Evolutionary conservation across 2,113 vertebrate genomes (phyloP), one percentile per base, ranked within the genome.

Genomic region (Mastomys coucha): DNA sequence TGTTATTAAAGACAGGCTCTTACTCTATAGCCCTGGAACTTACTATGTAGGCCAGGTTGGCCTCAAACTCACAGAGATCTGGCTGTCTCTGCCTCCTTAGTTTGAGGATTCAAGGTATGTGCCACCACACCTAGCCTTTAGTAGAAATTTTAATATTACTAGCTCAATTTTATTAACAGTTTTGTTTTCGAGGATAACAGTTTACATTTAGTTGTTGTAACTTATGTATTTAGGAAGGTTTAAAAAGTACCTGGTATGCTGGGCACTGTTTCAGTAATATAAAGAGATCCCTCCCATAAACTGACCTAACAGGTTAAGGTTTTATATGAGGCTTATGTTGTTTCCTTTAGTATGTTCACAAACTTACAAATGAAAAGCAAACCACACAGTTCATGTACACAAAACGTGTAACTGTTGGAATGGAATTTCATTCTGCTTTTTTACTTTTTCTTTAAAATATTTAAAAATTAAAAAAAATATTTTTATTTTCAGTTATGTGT

Each of bases 301-400:
- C 31, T 42, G 70, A 89, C 76, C 28, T 42, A 72, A 39, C 94
- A 88, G 70, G 12, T 16, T 19, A 22, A 77, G 33, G 24, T 53
- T 96, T 73, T 45, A 3, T 88, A 28, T 95, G 33, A 75, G 51
- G 31, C 39, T 96, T 96, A 13, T 12, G 3, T 93, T 96, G n/a
- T 94, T 91, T 92, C 42, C 49, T 75, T 94, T 93, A 94, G n/a
- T 88, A 56, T 86, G 89, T 17, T 77, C 7, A 82, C 53, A 17
- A 76, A 92, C 42, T 91, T 94, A 81, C 31, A 95, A 39, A 72
- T 84, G 33, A 67, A 89, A 89, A 86, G 51, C 87, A 70, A 85
- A 94, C 49, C 42, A 88, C 22, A 12, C 14, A 82, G 67, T 20
- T 96, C 53, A 56, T 36, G 16, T 45, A 24, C 75, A 70, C 16